A percentile compares a stretch with the other conserved stretches of the same genome.
Evolutionary conservation across 2,113 vertebrate genomes (phyloP).

Genomic region (Pampusana beccarii): DNA sequence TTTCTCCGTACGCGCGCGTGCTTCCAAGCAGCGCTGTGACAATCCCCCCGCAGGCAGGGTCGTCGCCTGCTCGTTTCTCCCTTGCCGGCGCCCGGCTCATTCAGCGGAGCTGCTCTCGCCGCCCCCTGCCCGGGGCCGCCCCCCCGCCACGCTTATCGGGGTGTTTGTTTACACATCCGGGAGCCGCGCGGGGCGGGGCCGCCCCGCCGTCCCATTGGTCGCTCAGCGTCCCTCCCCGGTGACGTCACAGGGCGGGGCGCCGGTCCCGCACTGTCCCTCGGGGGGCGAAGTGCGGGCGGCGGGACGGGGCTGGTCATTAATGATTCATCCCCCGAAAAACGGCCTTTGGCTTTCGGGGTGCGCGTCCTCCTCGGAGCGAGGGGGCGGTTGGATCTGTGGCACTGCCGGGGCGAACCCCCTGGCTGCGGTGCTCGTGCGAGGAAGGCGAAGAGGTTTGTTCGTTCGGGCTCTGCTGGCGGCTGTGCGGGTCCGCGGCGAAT

Average conservation of each 20-base stretch:
- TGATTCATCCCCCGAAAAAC: background rate
- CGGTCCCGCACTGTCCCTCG: too few relatives aligned
- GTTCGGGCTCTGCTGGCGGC: background rate
- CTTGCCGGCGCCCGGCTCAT: background rate
- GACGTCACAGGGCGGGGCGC: background rate
- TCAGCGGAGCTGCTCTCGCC: too few relatives aligned
- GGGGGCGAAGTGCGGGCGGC: background rate
- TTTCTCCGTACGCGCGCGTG: background rate
- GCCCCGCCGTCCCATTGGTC: background rate
- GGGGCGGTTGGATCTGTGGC: background rate
- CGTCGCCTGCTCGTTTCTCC: background rate
- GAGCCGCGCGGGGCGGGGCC: conserved; percentile 22
- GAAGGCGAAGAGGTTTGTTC: background rate
- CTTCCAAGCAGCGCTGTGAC: background rate
- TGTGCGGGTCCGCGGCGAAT: too few relatives aligned
- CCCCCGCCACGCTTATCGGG: background rate
- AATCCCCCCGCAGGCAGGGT: background rate
- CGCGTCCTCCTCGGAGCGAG: background rate
- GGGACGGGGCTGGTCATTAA: background rate
- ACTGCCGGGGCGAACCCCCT: too few relatives aligned
- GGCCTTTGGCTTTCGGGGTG: background rate
- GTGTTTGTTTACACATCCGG: conserved; percentile 91
- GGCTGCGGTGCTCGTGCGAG: background rate
- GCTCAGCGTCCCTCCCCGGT: background rate
- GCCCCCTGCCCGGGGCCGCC: background rate